These are phyloP conservation scores for Nyctalus aviator DNA, from an alignment of 2,797 vertebrate species.

Conservation along the genomic window DNA sequence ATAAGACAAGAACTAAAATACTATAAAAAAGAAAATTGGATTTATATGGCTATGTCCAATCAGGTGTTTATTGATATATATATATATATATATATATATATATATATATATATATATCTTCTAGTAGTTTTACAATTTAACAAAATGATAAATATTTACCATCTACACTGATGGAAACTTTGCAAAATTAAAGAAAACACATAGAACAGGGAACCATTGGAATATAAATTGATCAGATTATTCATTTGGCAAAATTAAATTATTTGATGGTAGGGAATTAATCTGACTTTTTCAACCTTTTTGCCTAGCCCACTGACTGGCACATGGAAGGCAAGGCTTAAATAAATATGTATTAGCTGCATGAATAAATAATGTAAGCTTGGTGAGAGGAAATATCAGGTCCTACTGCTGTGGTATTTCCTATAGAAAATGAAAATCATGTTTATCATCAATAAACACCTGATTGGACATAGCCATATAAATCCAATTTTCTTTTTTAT, in stretches of 20 bases:
- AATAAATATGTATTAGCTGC: conserved; percentile 33
- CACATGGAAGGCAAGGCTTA: not conserved
- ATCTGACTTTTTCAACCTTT: conserved; percentile 4
- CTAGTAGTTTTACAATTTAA: conserved; percentile 23
- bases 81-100: not conserved
- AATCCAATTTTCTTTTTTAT: not conserved
- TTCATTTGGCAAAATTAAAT: conserved; percentile 55
- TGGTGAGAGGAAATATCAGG: not conserved
- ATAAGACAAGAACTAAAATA: not conserved
- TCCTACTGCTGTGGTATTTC: conserved; percentile 5
- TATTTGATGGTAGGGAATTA: not conserved
- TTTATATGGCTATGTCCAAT: not conserved
- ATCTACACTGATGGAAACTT: not conserved
- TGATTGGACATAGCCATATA: not conserved
- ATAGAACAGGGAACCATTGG: not conserved
- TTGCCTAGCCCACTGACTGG: not conserved
- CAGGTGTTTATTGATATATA: not conserved
- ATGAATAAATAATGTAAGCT: conserved; percentile 25
- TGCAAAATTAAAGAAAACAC: conserved; percentile 10
- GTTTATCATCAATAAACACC: not conserved
- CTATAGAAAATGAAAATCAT: conserved; percentile 33
- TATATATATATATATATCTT: not conserved
- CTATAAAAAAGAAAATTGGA: not conserved
- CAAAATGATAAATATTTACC: conserved; percentile 12
- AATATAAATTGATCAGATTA: conserved; percentile 35